Evolutionary conservation across 2,113 vertebrate species (phyloP).

Genomic region (Pluvianellus socialis): DNA sequence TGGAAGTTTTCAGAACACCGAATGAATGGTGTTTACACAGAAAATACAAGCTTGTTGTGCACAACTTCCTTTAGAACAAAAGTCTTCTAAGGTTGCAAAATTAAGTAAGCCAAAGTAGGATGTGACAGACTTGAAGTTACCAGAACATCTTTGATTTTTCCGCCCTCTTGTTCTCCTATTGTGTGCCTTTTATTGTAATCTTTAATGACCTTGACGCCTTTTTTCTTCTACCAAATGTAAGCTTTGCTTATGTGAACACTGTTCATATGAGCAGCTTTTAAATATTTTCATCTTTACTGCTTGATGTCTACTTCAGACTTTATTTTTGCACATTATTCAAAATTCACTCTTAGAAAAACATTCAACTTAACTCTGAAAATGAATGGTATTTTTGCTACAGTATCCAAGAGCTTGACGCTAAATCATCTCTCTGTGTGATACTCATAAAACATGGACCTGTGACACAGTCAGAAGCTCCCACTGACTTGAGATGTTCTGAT

Average conservation of each 20-base stretch:
- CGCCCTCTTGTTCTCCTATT: background rate
- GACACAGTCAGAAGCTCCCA: background rate
- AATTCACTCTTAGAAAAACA: background rate
- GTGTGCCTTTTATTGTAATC: background rate
- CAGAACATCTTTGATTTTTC: background rate
- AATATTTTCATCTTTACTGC: background rate
- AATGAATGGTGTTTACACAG: background rate
- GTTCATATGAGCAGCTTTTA: background rate
- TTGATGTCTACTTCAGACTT: background rate
- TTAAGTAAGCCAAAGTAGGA: background rate
- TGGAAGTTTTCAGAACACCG: background rate
- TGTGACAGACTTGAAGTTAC: background rate
- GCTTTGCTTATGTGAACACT: background rate
- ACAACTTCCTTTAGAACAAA: background rate
- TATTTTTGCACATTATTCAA: background rate
- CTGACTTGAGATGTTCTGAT: background rate
- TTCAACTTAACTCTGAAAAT: background rate
- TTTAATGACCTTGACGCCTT: background rate
- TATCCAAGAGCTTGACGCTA: background rate
- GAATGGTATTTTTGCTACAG: background rate
- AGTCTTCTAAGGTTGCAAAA: background rate
- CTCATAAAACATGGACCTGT: background rate
- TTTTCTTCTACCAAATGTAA: background rate
- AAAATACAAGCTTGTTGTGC: background rate
- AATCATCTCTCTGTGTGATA: background rate